These are phyloP conservation scores for Julus scandinavius DNA, from an alignment of 2,888 invertebrate species.

Conservation along the genomic window DNA sequence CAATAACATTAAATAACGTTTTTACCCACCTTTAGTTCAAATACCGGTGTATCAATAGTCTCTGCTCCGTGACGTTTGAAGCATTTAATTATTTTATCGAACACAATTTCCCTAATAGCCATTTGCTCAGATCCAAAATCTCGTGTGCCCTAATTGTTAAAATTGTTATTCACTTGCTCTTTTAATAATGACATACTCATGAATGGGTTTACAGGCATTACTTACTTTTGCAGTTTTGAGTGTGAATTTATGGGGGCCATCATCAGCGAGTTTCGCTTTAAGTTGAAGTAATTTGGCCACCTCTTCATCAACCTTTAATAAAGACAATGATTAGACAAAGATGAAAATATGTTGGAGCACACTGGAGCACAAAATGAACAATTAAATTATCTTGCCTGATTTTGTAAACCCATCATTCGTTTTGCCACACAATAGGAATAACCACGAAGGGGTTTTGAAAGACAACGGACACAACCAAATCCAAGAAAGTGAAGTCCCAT, in stretches of 20 bases:
- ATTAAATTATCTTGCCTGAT: slow-evolving; percentile 18
- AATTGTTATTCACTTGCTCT: not conserved
- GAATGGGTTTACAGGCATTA: not conserved
- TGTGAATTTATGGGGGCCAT: slow-evolving; percentile 65
- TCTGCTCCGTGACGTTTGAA: slow-evolving; percentile 98
- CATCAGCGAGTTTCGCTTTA: slow-evolving; percentile 76
- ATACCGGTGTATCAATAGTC: slow-evolving; percentile 97
- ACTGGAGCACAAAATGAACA: not conserved
- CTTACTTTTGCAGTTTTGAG: slow-evolving; percentile 61
- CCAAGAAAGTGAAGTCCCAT: slow-evolving; percentile 12
- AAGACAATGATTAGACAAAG: slow-evolving; percentile 40
- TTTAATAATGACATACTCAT: not conserved
- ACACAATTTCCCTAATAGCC: slow-evolving; percentile 82
- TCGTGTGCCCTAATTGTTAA: slow-evolving; percentile 77
- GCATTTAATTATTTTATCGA: slow-evolving; percentile 85
- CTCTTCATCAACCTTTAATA: slow-evolving; percentile 82
- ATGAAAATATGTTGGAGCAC: not conserved
- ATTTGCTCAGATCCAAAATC: slow-evolving; percentile 96
- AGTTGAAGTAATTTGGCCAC: slow-evolving; percentile 82
- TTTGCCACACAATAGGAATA: slow-evolving; percentile 18
- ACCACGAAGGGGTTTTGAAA: not conserved
- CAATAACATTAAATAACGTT: not conserved
- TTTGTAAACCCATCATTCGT: slow-evolving; percentile 18
- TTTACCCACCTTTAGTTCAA: slow-evolving; percentile 87
- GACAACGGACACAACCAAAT: not conserved